Evolutionary conservation across 2,888 invertebrate species (phyloP).

Genomic region (Rhagium mordax): DNA sequence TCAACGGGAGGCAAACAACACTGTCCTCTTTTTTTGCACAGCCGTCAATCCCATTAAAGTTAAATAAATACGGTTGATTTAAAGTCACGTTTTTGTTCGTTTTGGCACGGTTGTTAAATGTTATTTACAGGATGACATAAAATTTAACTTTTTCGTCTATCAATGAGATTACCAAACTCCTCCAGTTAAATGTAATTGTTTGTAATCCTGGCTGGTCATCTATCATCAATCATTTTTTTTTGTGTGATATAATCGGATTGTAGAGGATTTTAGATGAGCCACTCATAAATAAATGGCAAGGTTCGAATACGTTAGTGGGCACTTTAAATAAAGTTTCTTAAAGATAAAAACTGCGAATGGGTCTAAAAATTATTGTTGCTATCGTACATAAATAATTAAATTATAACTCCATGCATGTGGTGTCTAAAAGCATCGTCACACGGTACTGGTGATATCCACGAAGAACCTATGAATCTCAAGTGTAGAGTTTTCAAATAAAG

Average conservation of each 20-base stretch:
- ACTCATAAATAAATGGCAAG: neutral
- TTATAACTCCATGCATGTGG: too few species aligned
- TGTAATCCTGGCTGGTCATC: neutral
- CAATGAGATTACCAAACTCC: neutral
- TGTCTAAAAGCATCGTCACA: too few species aligned
- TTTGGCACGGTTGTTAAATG: neutral
- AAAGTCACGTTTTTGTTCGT: constrained; percentile 11
- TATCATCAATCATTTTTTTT: neutral
- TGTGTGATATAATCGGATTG: neutral
- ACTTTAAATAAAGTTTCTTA: too few species aligned
- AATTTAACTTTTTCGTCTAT: constrained; percentile 13
- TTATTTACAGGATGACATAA: constrained; percentile 8
- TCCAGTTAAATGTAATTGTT: neutral
- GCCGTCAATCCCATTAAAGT: neutral
- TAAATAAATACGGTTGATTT: constrained; percentile 5
- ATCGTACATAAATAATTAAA: too few species aligned
- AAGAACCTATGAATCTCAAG: too few species aligned
- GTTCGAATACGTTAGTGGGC: too few species aligned
- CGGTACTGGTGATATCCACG: too few species aligned
- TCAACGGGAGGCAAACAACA: neutral
- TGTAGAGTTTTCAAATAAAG: too few species aligned
- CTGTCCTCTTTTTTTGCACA: neutral
- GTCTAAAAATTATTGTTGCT: too few species aligned
- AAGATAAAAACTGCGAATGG: too few species aligned
- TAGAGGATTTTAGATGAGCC: neutral